These are phyloP conservation scores for Cryptocephalus moraei DNA, from an alignment of 2,888 invertebrate species.

Conservation along the genomic window DNA sequence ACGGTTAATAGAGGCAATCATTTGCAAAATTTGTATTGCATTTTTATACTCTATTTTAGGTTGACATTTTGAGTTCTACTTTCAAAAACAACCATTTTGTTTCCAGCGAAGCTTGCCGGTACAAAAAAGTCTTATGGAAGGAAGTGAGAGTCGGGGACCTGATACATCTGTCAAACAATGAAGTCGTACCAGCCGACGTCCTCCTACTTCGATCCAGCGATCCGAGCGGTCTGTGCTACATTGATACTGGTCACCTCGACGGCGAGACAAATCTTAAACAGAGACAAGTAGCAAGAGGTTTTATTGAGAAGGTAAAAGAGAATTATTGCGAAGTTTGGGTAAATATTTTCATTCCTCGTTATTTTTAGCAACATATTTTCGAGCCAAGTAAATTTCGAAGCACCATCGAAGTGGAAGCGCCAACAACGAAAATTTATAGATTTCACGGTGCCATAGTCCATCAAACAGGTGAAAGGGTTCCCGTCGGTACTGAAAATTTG, in stretches of 20 bases:
- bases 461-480: constrained; percentile 66
- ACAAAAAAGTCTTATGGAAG: constrained; percentile 80
- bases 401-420: constrained; percentile 83
- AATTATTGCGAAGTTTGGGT: not conserved
- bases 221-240: constrained; percentile 78
- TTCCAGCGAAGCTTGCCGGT: constrained; percentile 65
- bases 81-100: not conserved
- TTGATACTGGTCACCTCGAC: constrained; percentile 94
- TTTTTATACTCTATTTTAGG: too few species aligned
- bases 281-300: constrained; percentile 71
- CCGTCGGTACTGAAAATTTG: constrained; percentile 81
- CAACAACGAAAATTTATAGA: constrained; percentile 91
- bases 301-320: constrained; percentile 53
- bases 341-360: too few species aligned
- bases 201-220: constrained; percentile 81
- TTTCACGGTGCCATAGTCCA: constrained; percentile 85
- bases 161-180: constrained; percentile 92
- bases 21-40: too few species aligned
- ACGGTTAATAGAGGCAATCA: too few species aligned
- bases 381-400: constrained; percentile 73
- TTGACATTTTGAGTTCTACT: not conserved
- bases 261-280: constrained; percentile 95
- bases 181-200: constrained; percentile 93
- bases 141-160: constrained; percentile 88
- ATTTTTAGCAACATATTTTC: constrained; percentile 57